phyloP scores from a whole-genome alignment of 2,888 invertebrate genomes.

The Chrysolina haemoptera region DNA sequence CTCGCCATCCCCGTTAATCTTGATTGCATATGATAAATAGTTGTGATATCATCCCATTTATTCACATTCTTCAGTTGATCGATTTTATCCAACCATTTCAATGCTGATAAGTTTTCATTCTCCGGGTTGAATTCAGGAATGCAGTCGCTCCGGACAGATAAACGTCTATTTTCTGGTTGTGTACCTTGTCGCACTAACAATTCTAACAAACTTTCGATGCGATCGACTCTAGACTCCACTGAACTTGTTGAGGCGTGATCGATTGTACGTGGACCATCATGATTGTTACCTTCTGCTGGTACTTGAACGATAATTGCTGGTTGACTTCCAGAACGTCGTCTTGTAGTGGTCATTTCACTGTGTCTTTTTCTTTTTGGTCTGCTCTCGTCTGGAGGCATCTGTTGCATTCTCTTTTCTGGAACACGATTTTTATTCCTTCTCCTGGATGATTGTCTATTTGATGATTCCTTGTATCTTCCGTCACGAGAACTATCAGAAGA shows the following conservation, averaged over 20 bases:
- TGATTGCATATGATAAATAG: constrained; percentile 48
- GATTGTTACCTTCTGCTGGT: neutral
- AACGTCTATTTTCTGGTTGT: neutral
- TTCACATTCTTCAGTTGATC: neutral
- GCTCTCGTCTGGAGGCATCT: neutral
- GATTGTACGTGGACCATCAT: neutral
- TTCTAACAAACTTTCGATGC: constrained; percentile 11
- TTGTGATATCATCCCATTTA: constrained; percentile 3
- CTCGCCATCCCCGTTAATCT: constrained; percentile 49
- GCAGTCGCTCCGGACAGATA: constrained; percentile 19
- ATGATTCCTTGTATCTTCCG: neutral
- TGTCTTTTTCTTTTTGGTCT: neutral
- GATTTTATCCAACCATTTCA: neutral
- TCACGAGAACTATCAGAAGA: neutral
- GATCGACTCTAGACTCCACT: constrained; percentile 14
- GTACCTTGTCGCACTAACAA: neutral
- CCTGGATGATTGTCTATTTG: neutral
- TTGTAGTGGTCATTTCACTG: neutral
- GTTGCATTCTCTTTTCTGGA: neutral
- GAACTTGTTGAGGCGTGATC: neutral
- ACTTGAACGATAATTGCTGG: neutral
- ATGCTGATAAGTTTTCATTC: constrained; percentile 1
- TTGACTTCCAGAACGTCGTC: neutral
- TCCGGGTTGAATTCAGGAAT: constrained; percentile 28
- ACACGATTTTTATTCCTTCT: neutral